Percentiles rank a stretch among this genome's conserved stretches.
Evolutionary conservation across 2,888 invertebrate genomes (phyloP).

Genomic region (Cephus pulcher): DNA sequence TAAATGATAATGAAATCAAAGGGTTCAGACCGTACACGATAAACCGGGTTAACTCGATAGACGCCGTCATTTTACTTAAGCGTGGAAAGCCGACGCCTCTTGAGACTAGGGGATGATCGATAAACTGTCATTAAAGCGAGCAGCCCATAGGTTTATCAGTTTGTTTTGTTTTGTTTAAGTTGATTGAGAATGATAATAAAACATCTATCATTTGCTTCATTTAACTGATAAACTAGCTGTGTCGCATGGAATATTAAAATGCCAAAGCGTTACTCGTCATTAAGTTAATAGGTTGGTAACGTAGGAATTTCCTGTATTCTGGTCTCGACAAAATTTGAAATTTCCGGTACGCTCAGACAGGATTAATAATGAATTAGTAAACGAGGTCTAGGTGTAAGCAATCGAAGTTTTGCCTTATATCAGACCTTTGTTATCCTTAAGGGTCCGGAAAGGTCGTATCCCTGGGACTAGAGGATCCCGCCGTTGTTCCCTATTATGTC

Average conservation of each 20-base stretch:
- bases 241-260: background rate
- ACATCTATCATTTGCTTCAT: background rate
- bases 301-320: background rate
- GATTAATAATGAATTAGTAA: background rate
- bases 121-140: background rate
- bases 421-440: conserved; percentile 19
- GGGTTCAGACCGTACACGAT: background rate
- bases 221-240: background rate
- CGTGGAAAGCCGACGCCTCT: background rate
- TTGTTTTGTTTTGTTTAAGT: too few relatives aligned
- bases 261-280: background rate
- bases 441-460: conserved; percentile 14
- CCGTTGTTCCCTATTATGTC: conserved; percentile 38
- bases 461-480: conserved; percentile 21
- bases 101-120: background rate
- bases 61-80: background rate
- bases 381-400: conserved; percentile 13
- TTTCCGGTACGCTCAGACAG: background rate
- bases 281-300: background rate
- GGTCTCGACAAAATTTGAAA: background rate
- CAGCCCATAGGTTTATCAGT: background rate
- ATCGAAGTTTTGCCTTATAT: conserved; percentile 30
- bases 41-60: conserved; percentile 5
- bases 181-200: too few relatives aligned
- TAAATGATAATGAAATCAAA: conserved; percentile 20